phyloP scores from a whole-genome alignment of 2,888 invertebrate genomes.

The Cephus runcator region DNA sequence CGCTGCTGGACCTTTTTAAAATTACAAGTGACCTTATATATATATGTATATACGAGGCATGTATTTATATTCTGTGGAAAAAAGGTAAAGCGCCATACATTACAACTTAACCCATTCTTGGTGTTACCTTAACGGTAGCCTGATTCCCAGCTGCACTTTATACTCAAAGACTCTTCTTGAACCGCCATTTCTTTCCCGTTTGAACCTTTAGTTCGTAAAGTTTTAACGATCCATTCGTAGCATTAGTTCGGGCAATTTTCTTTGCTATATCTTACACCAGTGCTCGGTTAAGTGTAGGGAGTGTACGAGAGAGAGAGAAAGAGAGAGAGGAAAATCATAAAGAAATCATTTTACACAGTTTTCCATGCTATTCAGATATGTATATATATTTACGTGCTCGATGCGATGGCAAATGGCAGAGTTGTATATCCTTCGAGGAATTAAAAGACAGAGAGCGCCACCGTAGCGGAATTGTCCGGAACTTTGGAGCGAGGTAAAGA shows the following conservation, averaged over 20 bases:
- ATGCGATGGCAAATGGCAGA: background rate
- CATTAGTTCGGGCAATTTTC: background rate
- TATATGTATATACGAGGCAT: background rate
- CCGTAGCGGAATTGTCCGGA: background rate
- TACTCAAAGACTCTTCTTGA: no score
- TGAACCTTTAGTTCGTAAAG: background rate
- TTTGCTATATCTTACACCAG: background rate
- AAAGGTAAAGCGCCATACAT: background rate
- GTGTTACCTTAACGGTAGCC: no score
- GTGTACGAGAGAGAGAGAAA: no score
- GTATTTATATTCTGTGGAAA: background rate
- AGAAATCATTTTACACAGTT: background rate
- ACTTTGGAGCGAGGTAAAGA: background rate
- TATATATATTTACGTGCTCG: background rate
- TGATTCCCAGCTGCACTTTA: no score
- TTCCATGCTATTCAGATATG: background rate
- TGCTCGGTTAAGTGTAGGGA: no score
- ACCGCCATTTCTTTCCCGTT: background rate
- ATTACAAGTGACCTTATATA: background rate
- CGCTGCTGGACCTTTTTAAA: background rate
- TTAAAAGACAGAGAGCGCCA: background rate
- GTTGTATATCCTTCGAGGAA: background rate
- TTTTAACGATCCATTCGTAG: slow-evolving; percentile 6
- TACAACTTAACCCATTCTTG: background rate
- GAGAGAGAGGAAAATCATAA: no score